Conservation (phyloP, 2,797 vertebrate genomes). For the Acropternis orthonyx region DNA sequence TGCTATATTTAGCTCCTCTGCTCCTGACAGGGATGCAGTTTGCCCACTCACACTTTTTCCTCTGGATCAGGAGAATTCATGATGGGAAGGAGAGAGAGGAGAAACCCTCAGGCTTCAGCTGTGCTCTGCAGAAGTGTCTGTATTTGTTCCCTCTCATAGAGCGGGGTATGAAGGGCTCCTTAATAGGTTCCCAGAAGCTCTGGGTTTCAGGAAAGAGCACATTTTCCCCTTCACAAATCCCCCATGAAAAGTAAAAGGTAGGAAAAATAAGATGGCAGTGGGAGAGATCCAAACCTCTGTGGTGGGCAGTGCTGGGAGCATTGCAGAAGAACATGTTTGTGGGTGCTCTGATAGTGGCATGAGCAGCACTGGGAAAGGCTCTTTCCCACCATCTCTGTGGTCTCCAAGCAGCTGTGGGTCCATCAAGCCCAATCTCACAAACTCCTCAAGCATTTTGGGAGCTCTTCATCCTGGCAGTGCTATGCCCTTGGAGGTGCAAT, state of each 20-base stretch:
- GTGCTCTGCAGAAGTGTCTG: background rate
- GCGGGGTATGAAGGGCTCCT: background rate
- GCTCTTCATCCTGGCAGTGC: background rate
- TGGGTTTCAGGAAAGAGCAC: background rate
- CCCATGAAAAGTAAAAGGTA: background rate
- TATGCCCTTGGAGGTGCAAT: fast-evolving
- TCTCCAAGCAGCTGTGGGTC: background rate
- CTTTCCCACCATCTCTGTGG: fast-evolving
- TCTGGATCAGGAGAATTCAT: background rate
- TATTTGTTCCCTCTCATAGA: fast-evolving
- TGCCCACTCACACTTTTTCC: background rate
- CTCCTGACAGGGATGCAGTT: background rate
- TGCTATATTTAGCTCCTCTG: background rate
- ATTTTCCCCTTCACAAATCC: background rate
- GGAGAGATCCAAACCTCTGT: no score
- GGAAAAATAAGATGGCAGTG: fast-evolving
- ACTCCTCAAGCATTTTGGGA: fast-evolving
- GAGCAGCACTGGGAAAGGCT: fast-evolving
- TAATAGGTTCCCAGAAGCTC: fast-evolving
- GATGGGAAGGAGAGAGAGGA: background rate
- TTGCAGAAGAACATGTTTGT: fast-evolving
- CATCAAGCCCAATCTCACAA: background rate
- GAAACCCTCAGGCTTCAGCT: background rate
- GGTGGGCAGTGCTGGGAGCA: background rate
- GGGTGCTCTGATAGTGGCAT: background rate